Conservation (phyloP, 2,888 invertebrate genomes). For the Adelphocoris suturalis region DNA sequence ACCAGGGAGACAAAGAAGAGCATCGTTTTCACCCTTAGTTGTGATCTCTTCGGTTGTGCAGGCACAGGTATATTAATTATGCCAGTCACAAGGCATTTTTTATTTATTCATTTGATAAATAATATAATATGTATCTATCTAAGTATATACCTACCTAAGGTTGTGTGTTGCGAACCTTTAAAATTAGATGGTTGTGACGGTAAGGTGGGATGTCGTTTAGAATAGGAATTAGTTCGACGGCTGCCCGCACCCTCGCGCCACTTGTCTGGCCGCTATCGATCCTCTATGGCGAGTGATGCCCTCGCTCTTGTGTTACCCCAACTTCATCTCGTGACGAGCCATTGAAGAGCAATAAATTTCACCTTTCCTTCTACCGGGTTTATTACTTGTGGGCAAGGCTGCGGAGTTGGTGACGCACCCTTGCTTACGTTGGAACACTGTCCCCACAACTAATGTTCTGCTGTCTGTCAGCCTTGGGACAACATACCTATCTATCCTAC, state of each 20-base stretch:
- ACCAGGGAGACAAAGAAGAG: no score
- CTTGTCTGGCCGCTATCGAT: constrained; percentile 58
- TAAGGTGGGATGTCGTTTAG: constrained; percentile 29
- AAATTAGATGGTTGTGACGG: background rate
- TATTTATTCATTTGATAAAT: no score
- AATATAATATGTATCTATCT: no score
- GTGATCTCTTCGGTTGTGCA: no score
- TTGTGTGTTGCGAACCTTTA: background rate
- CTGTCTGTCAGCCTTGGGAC: background rate
- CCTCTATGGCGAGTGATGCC: constrained; percentile 38
- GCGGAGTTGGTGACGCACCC: constrained; percentile 7
- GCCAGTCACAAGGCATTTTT: no score
- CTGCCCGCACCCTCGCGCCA: constrained; percentile 49
- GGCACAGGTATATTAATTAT: no score
- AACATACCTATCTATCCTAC: background rate
- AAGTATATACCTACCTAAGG: no score
- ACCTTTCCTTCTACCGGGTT: constrained; percentile 23
- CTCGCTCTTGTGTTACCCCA: background rate
- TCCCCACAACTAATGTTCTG: background rate
- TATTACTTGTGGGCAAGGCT: constrained; percentile 35
- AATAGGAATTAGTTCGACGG: constrained; percentile 42
- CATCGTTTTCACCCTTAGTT: no score
- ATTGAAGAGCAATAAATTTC: constrained; percentile 43
- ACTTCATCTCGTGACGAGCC: constrained; percentile 46
- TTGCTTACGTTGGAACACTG: background rate